phyloP scores from a whole-genome alignment of 2,888 invertebrate species.

The Crocallis elinguaria region DNA sequence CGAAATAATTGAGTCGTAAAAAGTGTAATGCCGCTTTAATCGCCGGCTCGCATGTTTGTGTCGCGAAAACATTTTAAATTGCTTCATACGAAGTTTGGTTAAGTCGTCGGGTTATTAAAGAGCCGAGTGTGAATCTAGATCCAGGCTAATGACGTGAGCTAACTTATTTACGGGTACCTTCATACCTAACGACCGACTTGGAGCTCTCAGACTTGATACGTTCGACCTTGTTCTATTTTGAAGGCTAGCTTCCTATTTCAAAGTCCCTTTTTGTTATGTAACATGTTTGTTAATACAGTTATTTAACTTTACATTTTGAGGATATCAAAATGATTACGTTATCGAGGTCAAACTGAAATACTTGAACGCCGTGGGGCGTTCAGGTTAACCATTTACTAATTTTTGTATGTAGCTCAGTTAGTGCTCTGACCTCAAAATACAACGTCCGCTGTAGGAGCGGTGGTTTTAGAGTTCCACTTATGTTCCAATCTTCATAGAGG shows the following conservation, averaged over 20 bases:
- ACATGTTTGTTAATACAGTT: neutral
- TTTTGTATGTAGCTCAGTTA: too few species aligned
- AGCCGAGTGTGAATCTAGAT: constrained; percentile 24
- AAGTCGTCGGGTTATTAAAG: constrained; percentile 61
- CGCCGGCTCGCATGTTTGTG: constrained; percentile 65
- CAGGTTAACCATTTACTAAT: too few species aligned
- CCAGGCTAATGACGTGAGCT: constrained; percentile 27
- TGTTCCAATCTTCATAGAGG: too few species aligned
- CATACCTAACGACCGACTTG: constrained; percentile 20
- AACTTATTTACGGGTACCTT: constrained; percentile 29
- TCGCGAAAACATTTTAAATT: constrained; percentile 60
- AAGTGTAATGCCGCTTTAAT: constrained; percentile 69
- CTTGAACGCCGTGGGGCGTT: too few species aligned
- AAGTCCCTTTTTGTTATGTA: neutral
- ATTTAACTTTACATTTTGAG: too few species aligned
- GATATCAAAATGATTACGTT: too few species aligned
- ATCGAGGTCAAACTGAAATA: too few species aligned
- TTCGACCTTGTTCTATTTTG: constrained; percentile 28
- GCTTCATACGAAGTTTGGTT: constrained; percentile 56
- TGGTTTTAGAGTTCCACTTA: too few species aligned
- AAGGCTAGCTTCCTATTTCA: constrained; percentile 12
- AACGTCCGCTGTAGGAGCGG: too few species aligned
- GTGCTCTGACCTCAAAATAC: too few species aligned
- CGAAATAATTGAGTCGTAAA: constrained; percentile 63
- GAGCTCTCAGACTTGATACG: constrained; percentile 23